Evolutionary conservation across 2,888 invertebrate species (phyloP).

Genomic region (Drosophila monieri): DNA sequence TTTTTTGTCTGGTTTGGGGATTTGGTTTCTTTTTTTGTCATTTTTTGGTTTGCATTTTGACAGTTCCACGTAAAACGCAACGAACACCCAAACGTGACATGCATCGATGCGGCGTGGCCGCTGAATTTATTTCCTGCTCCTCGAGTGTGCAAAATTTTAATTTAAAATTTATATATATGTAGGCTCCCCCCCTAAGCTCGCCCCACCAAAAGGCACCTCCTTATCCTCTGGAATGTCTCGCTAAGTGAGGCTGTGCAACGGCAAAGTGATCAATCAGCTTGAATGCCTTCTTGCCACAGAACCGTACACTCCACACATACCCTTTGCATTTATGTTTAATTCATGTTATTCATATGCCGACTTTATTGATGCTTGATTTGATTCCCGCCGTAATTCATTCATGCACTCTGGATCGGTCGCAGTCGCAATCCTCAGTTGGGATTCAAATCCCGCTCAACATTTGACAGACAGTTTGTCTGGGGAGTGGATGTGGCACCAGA

Average conservation of each 20-base stretch:
- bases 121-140: conserved; percentile 77
- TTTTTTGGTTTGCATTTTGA: conserved; percentile 71
- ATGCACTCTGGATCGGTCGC: conserved; percentile 69
- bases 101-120: conserved; percentile 74
- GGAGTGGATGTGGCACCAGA: conserved; percentile 3
- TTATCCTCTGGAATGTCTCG: conserved; percentile 35
- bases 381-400: conserved; percentile 74
- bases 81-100: conserved; percentile 69
- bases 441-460: conserved; percentile 46
- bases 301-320: conserved; percentile 12
- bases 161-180: conserved; percentile 60
- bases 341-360: conserved; percentile 79
- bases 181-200: neutral
- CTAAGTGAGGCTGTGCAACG: conserved; percentile 44
- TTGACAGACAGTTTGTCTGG: conserved; percentile 79
- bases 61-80: conserved; percentile 77
- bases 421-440: neutral
- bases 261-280: conserved; percentile 65
- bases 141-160: conserved; percentile 77
- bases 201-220: neutral
- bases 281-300: neutral
- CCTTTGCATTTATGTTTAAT: conserved; percentile 81
- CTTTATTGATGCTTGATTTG: conserved; percentile 78
- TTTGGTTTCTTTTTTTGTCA: neutral
- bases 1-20: conserved; percentile 20